These are phyloP conservation scores for Dolichoris vasculosae DNA, from an alignment of 1,140 invertebrate species.

Conservation along the genomic window DNA sequence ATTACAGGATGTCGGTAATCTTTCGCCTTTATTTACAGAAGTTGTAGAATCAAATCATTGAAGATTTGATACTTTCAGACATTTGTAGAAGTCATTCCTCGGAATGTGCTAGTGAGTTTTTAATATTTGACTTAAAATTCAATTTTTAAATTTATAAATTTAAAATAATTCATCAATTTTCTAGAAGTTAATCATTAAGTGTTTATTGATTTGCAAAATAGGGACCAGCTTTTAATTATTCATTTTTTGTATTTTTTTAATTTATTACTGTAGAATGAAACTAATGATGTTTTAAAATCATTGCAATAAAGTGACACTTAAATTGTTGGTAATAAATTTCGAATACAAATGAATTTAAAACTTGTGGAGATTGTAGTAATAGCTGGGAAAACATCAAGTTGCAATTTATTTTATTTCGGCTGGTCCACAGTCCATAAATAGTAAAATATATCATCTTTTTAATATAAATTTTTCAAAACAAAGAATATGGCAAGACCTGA, in stretches of 20 bases:
- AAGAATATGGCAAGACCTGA: not conserved
- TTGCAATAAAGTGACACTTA: not conserved
- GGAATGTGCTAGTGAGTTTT: conserved; percentile 33
- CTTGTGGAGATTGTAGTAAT: conserved; percentile 8
- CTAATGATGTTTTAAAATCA: not conserved
- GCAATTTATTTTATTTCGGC: conserved; percentile 23
- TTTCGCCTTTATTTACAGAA: conserved; percentile 72
- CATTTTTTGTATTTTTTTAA: not conserved
- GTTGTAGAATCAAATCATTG: conserved; percentile 71
- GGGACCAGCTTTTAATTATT: conserved; percentile 30
- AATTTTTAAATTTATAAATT: not conserved
- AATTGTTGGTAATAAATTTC: not conserved
- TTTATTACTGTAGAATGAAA: not conserved
- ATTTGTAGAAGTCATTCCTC: conserved; percentile 4
- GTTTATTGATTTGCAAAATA: conserved; percentile 4
- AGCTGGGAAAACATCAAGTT: not conserved
- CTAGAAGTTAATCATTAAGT: conserved; percentile 3
- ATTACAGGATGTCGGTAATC: conserved; percentile 69
- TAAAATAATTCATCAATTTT: conserved; percentile 4
- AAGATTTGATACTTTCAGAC: conserved; percentile 40
- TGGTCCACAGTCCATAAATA: conserved; percentile 13
- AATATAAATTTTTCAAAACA: not conserved
- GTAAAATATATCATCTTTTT: conserved; percentile 8
- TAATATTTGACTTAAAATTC: conserved; percentile 16
- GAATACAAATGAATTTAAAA: not conserved